These are phyloP conservation scores for Delichon dasypus DNA, from an alignment of 2,797 vertebrate species.

Conservation along the genomic window DNA sequence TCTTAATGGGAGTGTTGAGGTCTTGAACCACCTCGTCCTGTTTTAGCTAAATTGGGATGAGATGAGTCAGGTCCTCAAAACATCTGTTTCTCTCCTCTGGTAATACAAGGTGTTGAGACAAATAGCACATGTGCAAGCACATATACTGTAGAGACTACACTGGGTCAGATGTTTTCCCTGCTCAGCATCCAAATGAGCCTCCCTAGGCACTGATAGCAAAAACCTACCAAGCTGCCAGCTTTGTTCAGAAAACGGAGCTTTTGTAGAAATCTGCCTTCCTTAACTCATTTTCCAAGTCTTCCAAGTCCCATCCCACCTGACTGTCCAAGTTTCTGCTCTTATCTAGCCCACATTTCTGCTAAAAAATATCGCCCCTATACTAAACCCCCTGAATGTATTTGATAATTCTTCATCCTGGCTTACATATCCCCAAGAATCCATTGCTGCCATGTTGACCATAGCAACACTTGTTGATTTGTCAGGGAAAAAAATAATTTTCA, in stretches of 20 bases:
- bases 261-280: neutral
- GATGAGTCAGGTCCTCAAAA: neutral
- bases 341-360: neutral
- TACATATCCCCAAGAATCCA: neutral
- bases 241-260: neutral
- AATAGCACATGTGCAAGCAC: neutral
- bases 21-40: neutral
- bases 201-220: neutral
- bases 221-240: neutral
- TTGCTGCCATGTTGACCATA: neutral
- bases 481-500: neutral
- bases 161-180: neutral
- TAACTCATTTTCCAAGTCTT: neutral
- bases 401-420: neutral
- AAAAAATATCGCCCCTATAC: neutral
- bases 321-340: neutral
- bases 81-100: conserved; percentile 47
- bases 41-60: conserved; percentile 28
- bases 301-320: neutral
- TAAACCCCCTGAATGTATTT: neutral
- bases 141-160: neutral
- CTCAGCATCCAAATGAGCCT: neutral
- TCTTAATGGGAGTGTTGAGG: neutral
- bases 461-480: neutral
- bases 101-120: conserved; percentile 33